These are phyloP conservation scores for Acanthosepion pharaonis DNA, from an alignment of 2,888 invertebrate species.

Conservation along the genomic window DNA sequence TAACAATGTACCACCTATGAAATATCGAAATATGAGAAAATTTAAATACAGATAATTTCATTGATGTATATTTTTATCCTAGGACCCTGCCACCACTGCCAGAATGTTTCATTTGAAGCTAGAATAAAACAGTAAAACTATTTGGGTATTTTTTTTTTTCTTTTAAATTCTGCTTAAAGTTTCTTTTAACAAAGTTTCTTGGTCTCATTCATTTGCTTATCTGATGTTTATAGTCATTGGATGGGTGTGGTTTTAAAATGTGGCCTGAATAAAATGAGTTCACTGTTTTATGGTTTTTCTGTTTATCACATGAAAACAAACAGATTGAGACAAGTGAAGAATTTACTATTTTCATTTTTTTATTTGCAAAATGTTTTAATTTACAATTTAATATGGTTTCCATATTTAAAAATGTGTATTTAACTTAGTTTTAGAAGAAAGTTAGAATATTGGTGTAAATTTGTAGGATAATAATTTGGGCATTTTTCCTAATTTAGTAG, in stretches of 20 bases:
- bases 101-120: neutral
- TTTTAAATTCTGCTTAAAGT: neutral
- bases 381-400: neutral
- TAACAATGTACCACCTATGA: neutral
- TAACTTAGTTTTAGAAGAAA: neutral
- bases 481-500: neutral
- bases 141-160: neutral
- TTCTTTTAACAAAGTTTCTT: neutral
- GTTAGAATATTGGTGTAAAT: too few species aligned
- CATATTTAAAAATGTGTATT: neutral
- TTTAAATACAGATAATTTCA: too few species aligned
- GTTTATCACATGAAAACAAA: neutral
- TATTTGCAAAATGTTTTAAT: neutral
- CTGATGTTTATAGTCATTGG: neutral
- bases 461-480: neutral
- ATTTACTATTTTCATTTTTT: neutral
- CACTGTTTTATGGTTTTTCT: neutral
- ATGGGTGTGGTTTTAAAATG: neutral
- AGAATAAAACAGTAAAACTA: neutral
- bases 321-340: neutral
- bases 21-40: neutral
- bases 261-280: neutral
- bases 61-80: too few species aligned
- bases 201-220: neutral
- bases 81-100: too few species aligned